Evolutionary conservation across 2,888 invertebrate species (phyloP).

Genomic region (Vanessa cardui): DNA sequence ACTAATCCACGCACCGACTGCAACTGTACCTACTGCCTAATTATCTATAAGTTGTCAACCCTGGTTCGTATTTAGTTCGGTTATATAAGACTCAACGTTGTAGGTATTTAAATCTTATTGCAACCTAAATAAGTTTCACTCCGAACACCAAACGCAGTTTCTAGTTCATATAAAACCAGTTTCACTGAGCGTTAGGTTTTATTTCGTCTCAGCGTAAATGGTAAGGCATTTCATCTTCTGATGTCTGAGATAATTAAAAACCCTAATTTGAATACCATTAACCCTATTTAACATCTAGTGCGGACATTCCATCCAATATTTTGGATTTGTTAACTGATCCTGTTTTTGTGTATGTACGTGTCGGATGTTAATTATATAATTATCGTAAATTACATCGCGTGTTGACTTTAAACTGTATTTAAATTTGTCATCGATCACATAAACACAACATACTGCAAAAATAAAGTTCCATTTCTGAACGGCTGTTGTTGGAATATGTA

Average conservation of each 20-base stretch:
- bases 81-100: no score
- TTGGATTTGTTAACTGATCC: constrained; percentile 6
- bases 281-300: constrained; percentile 16
- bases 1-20: no score
- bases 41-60: no score
- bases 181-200: constrained; percentile 8
- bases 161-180: constrained; percentile 15
- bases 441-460: no score
- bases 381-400: background rate
- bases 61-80: no score
- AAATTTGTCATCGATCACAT: no score
- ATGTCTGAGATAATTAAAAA: constrained; percentile 22
- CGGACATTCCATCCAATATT: constrained; percentile 24
- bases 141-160: constrained; percentile 16
- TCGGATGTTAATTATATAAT: background rate
- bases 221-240: constrained; percentile 27
- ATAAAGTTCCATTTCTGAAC: no score
- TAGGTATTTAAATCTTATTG: background rate
- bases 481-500: no score
- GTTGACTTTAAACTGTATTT: background rate
- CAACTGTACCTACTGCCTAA: no score
- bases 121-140: background rate
- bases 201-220: constrained; percentile 24
- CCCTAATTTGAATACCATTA: constrained; percentile 15
- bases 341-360: background rate